A percentile compares a stretch with the other conserved stretches of the same genome.
phyloP scores from a whole-genome alignment of 1,140 invertebrate genomes.

The Drosophila elegans region DNA sequence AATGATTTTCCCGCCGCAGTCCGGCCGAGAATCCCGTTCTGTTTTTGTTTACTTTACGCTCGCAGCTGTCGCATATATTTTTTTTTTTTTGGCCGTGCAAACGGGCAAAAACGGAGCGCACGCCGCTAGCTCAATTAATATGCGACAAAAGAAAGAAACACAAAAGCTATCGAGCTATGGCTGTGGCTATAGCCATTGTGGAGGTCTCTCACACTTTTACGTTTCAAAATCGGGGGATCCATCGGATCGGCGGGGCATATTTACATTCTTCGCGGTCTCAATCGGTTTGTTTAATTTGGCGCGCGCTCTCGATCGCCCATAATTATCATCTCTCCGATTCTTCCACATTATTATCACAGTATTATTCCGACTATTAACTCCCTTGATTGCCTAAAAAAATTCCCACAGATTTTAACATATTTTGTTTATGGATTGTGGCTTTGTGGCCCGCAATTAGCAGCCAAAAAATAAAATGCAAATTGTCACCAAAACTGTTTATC shows the following conservation, averaged over 20 bases:
- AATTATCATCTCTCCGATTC: slow-evolving; percentile 20
- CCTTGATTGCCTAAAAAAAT: slow-evolving; percentile 18
- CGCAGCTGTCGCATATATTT: slow-evolving; percentile 21
- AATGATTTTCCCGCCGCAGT: slow-evolving; percentile 11
- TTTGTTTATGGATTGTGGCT: slow-evolving; percentile 40
- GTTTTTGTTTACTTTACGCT: slow-evolving; percentile 48
- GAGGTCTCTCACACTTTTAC: slow-evolving; percentile 14
- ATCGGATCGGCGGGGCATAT: slow-evolving; percentile 5
- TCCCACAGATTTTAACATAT: slow-evolving; percentile 30
- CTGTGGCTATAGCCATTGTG: slow-evolving; percentile 3
- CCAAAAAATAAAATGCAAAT: slow-evolving; percentile 39
- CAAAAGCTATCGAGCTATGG: slow-evolving; percentile 2
- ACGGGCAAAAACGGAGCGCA: slow-evolving; percentile 44
- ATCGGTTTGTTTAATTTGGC: slow-evolving; percentile 68
- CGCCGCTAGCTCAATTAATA: slow-evolving; percentile 60
- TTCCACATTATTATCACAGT: slow-evolving; percentile 24
- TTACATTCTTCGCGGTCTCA: slow-evolving; percentile 26
- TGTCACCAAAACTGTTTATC: slow-evolving; percentile 42
- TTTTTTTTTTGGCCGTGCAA: slow-evolving; percentile 50
- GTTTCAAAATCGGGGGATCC: background rate
- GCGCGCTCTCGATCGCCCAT: slow-evolving; percentile 53
- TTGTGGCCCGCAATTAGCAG: slow-evolving; percentile 21
- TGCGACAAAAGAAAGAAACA: slow-evolving; percentile 57
- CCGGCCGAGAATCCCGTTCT: slow-evolving; percentile 17
- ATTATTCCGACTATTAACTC: slow-evolving; percentile 50